Evolutionary conservation across 2,888 invertebrate genomes (phyloP).

Genomic region (Tubulanus polymorphus): DNA sequence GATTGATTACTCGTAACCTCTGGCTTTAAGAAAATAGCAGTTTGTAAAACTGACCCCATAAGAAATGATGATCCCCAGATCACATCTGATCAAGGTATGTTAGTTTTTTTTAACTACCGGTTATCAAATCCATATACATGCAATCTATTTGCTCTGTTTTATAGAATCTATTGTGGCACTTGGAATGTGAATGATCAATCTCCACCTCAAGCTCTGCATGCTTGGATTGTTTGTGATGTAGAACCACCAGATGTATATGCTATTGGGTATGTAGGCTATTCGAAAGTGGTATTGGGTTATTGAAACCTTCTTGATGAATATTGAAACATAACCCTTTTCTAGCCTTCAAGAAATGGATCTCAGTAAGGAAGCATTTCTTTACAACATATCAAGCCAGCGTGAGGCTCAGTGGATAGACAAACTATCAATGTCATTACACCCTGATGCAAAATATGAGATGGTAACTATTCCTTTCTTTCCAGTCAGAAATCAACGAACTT

Average conservation of each 20-base stretch:
- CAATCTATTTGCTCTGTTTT: no score
- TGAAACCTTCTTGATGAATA: not conserved
- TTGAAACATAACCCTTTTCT: not conserved
- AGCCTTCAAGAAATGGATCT: conserved; percentile 93
- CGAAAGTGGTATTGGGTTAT: not conserved
- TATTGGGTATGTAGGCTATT: conserved; percentile 63
- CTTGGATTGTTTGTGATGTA: conserved; percentile 74
- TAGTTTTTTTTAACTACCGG: no score
- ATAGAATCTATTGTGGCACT: conserved; percentile 77
- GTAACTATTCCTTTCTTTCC: conserved; percentile 33
- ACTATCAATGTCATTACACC: conserved; percentile 73
- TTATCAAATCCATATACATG: conserved; percentile 20
- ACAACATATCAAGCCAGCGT: conserved; percentile 87
- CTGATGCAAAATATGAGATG: conserved; percentile 72
- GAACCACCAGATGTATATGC: conserved; percentile 94
- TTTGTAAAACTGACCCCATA: no score
- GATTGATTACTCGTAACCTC: no score
- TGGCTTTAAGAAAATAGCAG: no score
- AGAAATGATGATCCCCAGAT: no score
- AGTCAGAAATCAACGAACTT: not conserved
- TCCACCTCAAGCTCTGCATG: conserved; percentile 52
- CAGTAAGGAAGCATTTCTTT: conserved; percentile 92
- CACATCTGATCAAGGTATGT: no score
- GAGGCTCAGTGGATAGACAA: conserved; percentile 72
- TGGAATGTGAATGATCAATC: conserved; percentile 99